Conservation (phyloP, 2,888 invertebrate species). For the Deilephila porcellus region DNA sequence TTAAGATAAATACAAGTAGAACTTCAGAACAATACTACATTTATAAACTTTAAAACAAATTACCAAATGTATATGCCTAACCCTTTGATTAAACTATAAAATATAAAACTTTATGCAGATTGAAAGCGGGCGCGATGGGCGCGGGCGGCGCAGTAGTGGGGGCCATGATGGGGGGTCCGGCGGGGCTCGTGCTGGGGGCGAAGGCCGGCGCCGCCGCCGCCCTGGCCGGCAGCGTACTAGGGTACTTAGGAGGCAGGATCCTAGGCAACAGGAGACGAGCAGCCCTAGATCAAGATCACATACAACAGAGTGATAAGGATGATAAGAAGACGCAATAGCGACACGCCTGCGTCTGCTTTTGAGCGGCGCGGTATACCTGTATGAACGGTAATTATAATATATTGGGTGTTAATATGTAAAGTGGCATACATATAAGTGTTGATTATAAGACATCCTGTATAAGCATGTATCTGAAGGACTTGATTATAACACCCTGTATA, state of each 20-base stretch:
- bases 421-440: too few species aligned
- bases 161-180: slow-evolving; percentile 64
- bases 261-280: slow-evolving; percentile 37
- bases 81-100: too few species aligned
- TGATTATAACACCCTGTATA: too few species aligned
- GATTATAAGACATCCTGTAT: too few species aligned
- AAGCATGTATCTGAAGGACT: too few species aligned
- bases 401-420: too few species aligned
- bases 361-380: slow-evolving; percentile 27
- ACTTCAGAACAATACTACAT: too few species aligned
- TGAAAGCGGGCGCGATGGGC: slow-evolving; percentile 57
- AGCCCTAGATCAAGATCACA: not conserved
- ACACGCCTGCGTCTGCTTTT: slow-evolving; percentile 32
- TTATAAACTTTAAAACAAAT: too few species aligned
- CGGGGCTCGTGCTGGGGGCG: slow-evolving; percentile 63
- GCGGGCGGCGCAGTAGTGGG: slow-evolving; percentile 62
- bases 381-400: not conserved
- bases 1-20: too few species aligned
- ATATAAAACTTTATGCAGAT: slow-evolving; percentile 38
- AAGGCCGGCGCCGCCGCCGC: slow-evolving; percentile 66
- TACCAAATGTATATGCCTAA: too few species aligned
- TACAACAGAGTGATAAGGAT: not conserved
- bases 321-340: slow-evolving; percentile 41
- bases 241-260: slow-evolving; percentile 50
- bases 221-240: slow-evolving; percentile 62